Evolutionary conservation across 2,113 vertebrate genomes (phyloP).

Genomic region (Ramphastos sulfuratus): DNA sequence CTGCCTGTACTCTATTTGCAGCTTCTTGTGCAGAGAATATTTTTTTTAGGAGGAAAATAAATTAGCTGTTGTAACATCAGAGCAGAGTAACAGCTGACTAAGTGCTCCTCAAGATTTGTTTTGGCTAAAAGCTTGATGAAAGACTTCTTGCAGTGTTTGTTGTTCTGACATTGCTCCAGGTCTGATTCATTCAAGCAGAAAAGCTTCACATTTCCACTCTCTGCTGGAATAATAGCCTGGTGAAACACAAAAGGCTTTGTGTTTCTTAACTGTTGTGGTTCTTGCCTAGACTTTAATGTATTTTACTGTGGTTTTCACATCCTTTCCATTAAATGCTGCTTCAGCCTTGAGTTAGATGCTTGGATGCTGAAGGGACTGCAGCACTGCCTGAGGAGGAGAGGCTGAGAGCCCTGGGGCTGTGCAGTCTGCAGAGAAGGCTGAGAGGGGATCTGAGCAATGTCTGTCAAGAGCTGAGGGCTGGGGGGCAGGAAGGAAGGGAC

Average conservation of each 20-base stretch:
- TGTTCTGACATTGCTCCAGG: background rate
- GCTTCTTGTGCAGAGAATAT: background rate
- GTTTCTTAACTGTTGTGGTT: background rate
- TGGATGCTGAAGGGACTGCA: no score
- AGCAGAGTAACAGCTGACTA: background rate
- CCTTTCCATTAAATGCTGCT: background rate
- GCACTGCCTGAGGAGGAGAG: no score
- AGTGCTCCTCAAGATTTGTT: background rate
- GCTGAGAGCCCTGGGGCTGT: no score
- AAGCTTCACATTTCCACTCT: background rate
- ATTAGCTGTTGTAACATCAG: accelerated
- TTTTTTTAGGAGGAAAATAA: background rate
- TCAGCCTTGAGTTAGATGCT: background rate
- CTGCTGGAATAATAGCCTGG: background rate
- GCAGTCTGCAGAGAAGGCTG: no score
- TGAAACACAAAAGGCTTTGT: background rate
- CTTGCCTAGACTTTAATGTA: background rate
- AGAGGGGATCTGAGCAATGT: no score
- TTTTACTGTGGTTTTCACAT: background rate
- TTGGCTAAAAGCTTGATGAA: background rate
- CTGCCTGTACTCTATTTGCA: background rate
- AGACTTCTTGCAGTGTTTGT: background rate
- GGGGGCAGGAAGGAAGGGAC: no score
- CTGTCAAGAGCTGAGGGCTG: no score
- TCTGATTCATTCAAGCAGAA: background rate